Evolutionary conservation across 2,113 vertebrate genomes (phyloP), one percentile per base, ranked within the genome.

Genomic region (Zeus faber): DNA sequence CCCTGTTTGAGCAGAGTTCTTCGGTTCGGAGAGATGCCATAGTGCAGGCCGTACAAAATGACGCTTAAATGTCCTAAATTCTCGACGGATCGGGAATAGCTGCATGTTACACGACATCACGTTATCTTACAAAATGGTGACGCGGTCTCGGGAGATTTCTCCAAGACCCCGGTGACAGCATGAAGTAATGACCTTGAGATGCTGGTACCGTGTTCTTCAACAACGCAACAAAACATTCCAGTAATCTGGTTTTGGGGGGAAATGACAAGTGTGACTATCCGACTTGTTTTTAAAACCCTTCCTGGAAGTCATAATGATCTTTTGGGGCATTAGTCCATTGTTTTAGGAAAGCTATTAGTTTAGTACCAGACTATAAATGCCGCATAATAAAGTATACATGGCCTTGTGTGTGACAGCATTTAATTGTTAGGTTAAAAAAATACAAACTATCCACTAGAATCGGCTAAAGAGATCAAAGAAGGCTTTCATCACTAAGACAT

Each of bases 51-150:
- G 17, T 61, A 31, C 39, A 57, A 35, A 49, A 53, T n/a, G 41
- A 65, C 41, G 59, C 44, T 33, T 71, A 56, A 21, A 48, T 58
- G 31, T 58, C 23, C 29, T 63, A 70, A 58, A 62, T 18, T 9
- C 14, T 41, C 33, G 31, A 26, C 18, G 20, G 27, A 23, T 43
- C 4, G 17, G 54, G 67, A 69, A 18, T 43, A 62, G 67, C 65
- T 58, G 58, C 65, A 73, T 65, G 63, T 56, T 60, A 79, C 76
- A 73, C 27, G 67, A 54, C 46, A 59, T 65, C 45, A 60, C 64
- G 62, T 57, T 61, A 65, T 72, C 63, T 79, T 49, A 72, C 60
- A 64, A 49, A 75, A 50, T 26, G 52, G 27, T 76, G 41, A 52
- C 25, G 31, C 14, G 31, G 14, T 35, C 9, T 35, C 31, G 14